These are phyloP conservation scores for Drosophila aff. DNA, from an alignment of 1,140 invertebrate genomes.

Conservation along the genomic window DNA sequence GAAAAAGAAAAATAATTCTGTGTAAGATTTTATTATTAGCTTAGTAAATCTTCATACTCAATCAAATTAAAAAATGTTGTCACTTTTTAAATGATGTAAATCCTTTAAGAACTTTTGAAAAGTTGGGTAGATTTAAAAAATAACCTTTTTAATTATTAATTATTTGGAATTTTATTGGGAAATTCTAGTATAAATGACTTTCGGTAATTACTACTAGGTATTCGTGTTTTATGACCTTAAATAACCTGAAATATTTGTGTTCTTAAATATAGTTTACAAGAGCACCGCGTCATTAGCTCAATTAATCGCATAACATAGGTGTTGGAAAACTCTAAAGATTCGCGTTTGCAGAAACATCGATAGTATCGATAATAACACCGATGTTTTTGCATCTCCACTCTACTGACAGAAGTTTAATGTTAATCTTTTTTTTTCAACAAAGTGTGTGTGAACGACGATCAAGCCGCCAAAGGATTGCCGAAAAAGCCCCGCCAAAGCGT, in stretches of 20 bases:
- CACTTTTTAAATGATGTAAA: not conserved
- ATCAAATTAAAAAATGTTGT: not conserved
- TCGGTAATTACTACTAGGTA: not conserved
- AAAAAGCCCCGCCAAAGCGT: slow-evolving; percentile 24
- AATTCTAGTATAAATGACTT: not conserved
- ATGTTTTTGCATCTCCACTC: slow-evolving; percentile 5
- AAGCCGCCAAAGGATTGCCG: slow-evolving; percentile 14
- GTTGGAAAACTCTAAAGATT: not conserved
- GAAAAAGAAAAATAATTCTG: too few relatives aligned
- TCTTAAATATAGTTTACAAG: too few relatives aligned
- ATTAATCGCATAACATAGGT: not conserved
- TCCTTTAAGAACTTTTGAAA: not conserved
- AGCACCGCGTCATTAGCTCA: too few relatives aligned
- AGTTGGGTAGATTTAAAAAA: not conserved
- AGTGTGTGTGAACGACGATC: slow-evolving; percentile 37
- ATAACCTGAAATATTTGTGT: too few relatives aligned
- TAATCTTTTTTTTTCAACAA: slow-evolving; percentile 46
- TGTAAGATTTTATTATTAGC: too few relatives aligned
- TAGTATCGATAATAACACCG: not conserved
- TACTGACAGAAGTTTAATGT: slow-evolving; percentile 23
- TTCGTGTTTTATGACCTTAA: not conserved
- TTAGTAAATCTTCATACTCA: not conserved
- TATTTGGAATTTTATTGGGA: not conserved
- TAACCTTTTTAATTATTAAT: not conserved
- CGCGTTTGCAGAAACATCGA: not conserved